Evolutionary conservation across 2,888 invertebrate genomes (phyloP), one percentile per base, ranked within the genome.

Genomic region (Physocephala rufipes): DNA sequence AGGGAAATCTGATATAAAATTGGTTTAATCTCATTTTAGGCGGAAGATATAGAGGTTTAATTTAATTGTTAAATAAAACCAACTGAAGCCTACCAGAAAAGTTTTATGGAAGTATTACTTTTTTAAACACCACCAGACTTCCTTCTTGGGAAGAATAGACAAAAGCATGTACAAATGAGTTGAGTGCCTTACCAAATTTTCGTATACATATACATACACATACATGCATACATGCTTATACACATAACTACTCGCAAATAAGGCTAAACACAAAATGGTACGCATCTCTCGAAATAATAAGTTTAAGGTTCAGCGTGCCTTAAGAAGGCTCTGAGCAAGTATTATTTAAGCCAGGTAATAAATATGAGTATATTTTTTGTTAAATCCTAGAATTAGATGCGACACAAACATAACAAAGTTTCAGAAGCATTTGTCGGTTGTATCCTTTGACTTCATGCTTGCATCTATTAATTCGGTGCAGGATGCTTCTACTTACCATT

Each of bases 291-390:
- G 15, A 16, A 62, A 47, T 45, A 63, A 45, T 24, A 47, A n/a
- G 26, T 9, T 13, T 63, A 16, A 45, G 19, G 16, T 47, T 47
- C 45, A 26, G 24, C 16, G 26, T 16, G 63, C 45, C 16, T 43
- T 36, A 7, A 47, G 47, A 63, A 26, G 47, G 7, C 63, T 47
- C 63, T 47, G 24, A 26, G 21, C 26, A 47, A 63, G 26, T 63
- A 47, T 47, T 16, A 26, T 4, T n/a, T 63, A 63, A 63, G 45
- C 63, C 63, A 12, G 24, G 63, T n/a, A 63, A 63, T 63, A 63
- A 63, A 63, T 47, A 63, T 24, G 15, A 47, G 26, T 24, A 47
- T 26, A 45, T 26, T 47, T 63, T 24, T 24, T 45, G 19, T 16
- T 45, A 63, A 63, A 63, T 43, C 47, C 47, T 21, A 5, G 47